Conservation (phyloP, 2,113 vertebrate genomes). For the Stercorarius parasiticus region DNA sequence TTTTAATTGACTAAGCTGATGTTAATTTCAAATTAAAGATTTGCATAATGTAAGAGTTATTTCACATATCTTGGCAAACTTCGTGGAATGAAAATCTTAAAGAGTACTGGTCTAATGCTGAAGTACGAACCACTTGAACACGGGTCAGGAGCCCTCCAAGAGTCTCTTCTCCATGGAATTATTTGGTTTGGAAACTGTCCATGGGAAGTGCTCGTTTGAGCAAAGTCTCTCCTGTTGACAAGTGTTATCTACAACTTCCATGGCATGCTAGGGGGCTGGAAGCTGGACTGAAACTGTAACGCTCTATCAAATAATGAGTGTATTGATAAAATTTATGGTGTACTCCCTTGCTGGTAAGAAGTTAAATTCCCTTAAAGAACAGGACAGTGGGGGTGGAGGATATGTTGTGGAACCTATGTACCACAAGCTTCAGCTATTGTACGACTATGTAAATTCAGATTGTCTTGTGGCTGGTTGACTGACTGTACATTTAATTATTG, state of each 20-base stretch:
- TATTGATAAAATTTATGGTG: neutral
- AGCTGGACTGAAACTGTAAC: neutral
- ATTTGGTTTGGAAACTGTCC: neutral
- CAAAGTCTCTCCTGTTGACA: neutral
- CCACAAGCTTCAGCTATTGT: neutral
- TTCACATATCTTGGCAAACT: neutral
- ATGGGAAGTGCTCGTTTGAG: neutral
- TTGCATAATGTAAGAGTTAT: neutral
- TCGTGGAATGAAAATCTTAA: neutral
- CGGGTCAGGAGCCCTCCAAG: neutral
- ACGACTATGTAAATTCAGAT: neutral
- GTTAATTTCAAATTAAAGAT: neutral
- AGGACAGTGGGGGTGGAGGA: neutral
- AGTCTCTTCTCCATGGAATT: neutral
- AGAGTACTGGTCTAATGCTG: neutral
- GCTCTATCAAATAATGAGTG: neutral
- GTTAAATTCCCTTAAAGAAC: neutral
- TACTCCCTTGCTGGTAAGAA: neutral
- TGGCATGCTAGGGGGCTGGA: neutral
- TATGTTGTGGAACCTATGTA: fast-evolving
- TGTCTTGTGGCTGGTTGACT: neutral
- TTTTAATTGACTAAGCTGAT: neutral
- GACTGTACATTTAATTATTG: neutral
- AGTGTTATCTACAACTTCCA: neutral
- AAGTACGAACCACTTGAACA: neutral